Evolutionary conservation across 2,888 invertebrate species (phyloP).

Genomic region (Synergus laeviventris): DNA sequence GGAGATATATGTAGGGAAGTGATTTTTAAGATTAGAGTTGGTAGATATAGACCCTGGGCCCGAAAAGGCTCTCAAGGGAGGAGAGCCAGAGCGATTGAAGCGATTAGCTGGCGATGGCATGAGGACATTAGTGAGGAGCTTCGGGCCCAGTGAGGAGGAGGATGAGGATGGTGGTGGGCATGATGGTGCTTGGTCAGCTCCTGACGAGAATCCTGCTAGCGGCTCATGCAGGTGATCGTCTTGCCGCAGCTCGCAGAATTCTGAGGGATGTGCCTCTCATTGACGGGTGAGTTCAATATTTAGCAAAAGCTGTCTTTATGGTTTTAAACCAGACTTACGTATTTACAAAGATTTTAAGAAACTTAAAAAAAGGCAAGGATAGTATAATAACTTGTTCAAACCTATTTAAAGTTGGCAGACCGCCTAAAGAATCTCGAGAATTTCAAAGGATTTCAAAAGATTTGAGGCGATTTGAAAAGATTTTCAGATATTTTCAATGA

Average conservation of each 20-base stretch:
- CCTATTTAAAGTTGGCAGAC: too few relatives aligned
- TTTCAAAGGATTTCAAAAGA: too few relatives aligned
- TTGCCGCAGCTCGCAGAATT: slow-evolving; percentile 72
- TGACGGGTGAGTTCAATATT: slow-evolving; percentile 66
- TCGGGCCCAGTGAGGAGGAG: slow-evolving; percentile 74
- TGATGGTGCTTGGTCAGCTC: slow-evolving; percentile 74
- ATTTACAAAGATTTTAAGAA: too few relatives aligned
- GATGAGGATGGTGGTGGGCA: slow-evolving; percentile 75
- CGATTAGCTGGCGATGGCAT: slow-evolving; percentile 69
- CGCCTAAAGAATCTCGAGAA: too few relatives aligned
- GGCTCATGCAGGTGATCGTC: slow-evolving; percentile 72
- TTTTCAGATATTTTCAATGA: too few relatives aligned
- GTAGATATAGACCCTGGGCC: slow-evolving; percentile 13
- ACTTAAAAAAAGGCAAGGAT: too few relatives aligned
- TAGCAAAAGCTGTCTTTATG: slow-evolving; percentile 1
- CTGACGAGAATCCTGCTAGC: slow-evolving; percentile 73
- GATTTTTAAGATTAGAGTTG: slow-evolving; percentile 9
- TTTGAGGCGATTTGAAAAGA: too few relatives aligned
- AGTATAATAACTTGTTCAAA: too few relatives aligned
- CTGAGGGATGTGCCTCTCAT: slow-evolving; percentile 71
- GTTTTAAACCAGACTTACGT: too few relatives aligned
- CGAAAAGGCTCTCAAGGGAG: slow-evolving; percentile 52
- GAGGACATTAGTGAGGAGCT: slow-evolving; percentile 72
- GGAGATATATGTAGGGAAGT: slow-evolving; percentile 21
- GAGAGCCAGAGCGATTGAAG: slow-evolving; percentile 54